Evolutionary conservation across 2,113 vertebrate species (phyloP).

Genomic region (Gymnorhina tibicen): DNA sequence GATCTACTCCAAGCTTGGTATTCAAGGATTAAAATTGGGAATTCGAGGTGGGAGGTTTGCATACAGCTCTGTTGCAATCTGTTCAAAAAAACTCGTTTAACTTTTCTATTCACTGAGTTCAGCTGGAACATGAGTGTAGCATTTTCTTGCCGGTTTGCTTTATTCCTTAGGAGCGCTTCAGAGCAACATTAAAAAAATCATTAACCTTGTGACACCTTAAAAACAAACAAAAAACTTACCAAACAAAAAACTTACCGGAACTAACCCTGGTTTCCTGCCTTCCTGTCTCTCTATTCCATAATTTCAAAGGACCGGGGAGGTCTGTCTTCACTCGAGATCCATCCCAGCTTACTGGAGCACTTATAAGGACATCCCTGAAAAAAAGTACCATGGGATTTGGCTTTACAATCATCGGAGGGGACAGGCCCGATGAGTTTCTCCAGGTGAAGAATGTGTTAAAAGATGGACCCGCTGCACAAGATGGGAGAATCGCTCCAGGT

Average conservation of each 20-base stretch:
- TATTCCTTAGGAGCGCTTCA: background rate
- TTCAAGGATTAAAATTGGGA: background rate
- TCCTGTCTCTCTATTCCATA: background rate
- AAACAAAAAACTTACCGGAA: background rate
- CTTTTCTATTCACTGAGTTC: background rate
- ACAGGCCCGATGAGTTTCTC: conserved; percentile 94
- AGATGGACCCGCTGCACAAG: conserved; percentile 92
- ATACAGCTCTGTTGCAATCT: background rate
- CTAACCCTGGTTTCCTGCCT: background rate
- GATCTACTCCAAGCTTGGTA: background rate
- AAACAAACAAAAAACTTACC: background rate
- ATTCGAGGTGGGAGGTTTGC: background rate
- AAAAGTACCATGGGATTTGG: conserved; percentile 96
- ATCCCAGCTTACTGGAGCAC: conserved; percentile 85
- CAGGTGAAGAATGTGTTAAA: conserved; percentile 96
- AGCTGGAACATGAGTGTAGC: background rate
- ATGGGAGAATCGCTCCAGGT: conserved; percentile 95
- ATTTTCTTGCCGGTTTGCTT: background rate
- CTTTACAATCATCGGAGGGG: conserved; percentile 98
- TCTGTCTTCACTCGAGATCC: conserved; percentile 90
- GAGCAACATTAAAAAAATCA: background rate
- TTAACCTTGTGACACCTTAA: background rate
- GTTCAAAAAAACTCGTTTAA: background rate
- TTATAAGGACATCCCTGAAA: conserved; percentile 84
- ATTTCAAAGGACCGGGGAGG: conserved; percentile 64